phyloP scores from a whole-genome alignment of 2,113 vertebrate species.

The Cyprinodon tularosa region DNA sequence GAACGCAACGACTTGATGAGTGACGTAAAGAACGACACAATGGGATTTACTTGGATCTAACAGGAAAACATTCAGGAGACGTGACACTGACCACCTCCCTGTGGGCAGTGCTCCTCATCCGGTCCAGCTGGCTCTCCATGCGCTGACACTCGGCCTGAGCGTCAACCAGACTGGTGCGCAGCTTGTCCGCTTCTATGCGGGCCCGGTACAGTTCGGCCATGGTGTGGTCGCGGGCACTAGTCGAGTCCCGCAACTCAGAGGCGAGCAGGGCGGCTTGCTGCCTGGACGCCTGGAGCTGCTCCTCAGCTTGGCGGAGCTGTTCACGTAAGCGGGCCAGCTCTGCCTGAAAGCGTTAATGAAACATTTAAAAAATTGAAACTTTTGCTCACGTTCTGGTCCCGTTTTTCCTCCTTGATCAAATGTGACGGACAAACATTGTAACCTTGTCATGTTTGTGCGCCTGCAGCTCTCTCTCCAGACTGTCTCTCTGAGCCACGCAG shows the following conservation, averaged over 20 bases:
- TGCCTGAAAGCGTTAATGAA: constrained; percentile 72
- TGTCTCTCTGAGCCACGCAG: constrained; percentile 87
- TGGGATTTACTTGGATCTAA: not conserved
- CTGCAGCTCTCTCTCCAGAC: constrained; percentile 83
- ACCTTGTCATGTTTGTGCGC: constrained; percentile 85
- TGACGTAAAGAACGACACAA: not conserved
- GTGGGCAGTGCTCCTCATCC: constrained; percentile 77
- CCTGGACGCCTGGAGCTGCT: constrained; percentile 89
- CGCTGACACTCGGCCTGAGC: constrained; percentile 83
- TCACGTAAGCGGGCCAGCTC: constrained; percentile 85
- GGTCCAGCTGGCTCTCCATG: constrained; percentile 71
- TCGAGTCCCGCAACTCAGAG: constrained; percentile 90
- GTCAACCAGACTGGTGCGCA: constrained; percentile 80
- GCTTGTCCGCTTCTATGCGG: constrained; percentile 84
- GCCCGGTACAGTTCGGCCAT: constrained; percentile 90
- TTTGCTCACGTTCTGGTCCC: too few species aligned
- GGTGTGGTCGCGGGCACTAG: constrained; percentile 88
- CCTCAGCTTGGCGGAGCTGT: constrained; percentile 90
- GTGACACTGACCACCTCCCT: constrained; percentile 79
- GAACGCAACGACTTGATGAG: not conserved
- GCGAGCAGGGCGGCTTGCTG: constrained; percentile 90
- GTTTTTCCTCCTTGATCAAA: not conserved
- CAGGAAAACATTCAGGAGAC: not conserved
- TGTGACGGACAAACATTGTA: not conserved
- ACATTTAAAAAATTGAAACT: too few species aligned